Conservation (phyloP, 2,797 vertebrate species). For the Girardinus metallicus region DNA sequence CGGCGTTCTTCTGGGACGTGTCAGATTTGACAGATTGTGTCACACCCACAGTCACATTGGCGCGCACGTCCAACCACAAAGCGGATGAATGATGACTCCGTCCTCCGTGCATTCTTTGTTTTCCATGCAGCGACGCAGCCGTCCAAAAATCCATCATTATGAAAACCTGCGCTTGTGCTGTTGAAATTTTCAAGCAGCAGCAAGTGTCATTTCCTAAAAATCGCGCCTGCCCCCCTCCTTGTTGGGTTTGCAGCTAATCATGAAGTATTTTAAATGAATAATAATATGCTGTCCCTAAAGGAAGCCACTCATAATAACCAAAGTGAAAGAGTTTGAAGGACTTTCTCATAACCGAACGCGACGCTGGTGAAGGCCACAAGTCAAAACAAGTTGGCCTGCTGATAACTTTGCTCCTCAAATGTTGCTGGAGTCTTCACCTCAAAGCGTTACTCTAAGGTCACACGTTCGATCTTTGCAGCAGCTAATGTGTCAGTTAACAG, state of each 20-base stretch:
- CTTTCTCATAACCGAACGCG: conserved; percentile 48
- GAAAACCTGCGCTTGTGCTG: conserved; percentile 25
- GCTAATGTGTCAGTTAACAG: conserved; percentile 60
- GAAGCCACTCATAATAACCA: conserved; percentile 22
- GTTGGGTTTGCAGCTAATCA: not conserved
- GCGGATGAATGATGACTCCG: conserved; percentile 29
- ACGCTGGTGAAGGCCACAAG: not conserved
- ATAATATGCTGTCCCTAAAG: conserved; percentile 29
- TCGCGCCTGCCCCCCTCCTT: conserved; percentile 13
- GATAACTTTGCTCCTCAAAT: not conserved
- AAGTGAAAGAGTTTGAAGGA: conserved; percentile 37
- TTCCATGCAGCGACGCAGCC: conserved; percentile 17
- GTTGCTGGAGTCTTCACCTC: not conserved
- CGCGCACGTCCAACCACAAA: not conserved
- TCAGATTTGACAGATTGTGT: conserved; percentile 56
- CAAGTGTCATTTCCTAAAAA: conserved; percentile 27
- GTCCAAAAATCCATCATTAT: conserved; percentile 44
- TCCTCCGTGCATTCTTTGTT: conserved; percentile 30
- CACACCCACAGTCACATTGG: conserved; percentile 24
- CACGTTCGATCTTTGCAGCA: conserved; percentile 49
- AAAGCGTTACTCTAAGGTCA: conserved; percentile 46
- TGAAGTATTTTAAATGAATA: conserved; percentile 17
- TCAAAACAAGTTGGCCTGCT: not conserved
- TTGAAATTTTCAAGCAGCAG: conserved; percentile 22
- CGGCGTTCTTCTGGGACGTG: conserved; percentile 28